A percentile compares a stretch with the other conserved stretches of the same genome.
phyloP scores from a whole-genome alignment of 2,113 vertebrate species.

The Toxotes chatareus region DNA sequence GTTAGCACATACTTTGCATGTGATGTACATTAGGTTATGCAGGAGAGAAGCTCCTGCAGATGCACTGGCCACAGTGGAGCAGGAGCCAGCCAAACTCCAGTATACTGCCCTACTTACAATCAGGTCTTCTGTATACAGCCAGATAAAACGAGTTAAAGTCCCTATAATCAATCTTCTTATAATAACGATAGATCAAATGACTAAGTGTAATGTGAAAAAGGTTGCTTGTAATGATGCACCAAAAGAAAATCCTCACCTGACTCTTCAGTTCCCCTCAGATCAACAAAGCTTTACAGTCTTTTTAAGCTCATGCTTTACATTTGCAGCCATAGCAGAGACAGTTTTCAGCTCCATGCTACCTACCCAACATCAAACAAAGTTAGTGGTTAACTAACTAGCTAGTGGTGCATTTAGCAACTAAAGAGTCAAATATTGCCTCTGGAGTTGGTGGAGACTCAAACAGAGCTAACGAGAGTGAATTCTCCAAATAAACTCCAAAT shows the following conservation, averaged over 20 bases:
- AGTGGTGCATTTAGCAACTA: background rate
- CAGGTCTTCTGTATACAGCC: background rate
- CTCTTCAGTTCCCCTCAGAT: background rate
- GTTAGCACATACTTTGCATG: background rate
- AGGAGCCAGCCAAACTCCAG: background rate
- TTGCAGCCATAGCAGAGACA: background rate
- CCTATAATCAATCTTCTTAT: background rate
- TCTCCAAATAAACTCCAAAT: too few relatives aligned
- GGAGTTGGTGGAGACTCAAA: background rate
- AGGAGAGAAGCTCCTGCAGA: slow-evolving; percentile 18
- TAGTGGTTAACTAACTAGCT: background rate
- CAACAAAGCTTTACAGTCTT: background rate
- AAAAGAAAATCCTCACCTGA: background rate
- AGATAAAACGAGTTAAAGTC: background rate
- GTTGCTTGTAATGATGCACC: background rate
- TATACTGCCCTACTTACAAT: background rate
- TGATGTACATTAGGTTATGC: background rate
- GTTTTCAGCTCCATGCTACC: background rate
- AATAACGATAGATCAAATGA: background rate
- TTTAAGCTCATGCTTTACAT: background rate
- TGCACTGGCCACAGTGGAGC: slow-evolving; percentile 20
- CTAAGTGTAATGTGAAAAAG: background rate
- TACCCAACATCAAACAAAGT: background rate
- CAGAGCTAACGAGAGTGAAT: background rate
- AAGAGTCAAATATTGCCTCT: too few relatives aligned